Evolutionary conservation across 1,140 invertebrate genomes (phyloP), one percentile per base, ranked within the genome.

Genomic region (Drosophila bipectinata): DNA sequence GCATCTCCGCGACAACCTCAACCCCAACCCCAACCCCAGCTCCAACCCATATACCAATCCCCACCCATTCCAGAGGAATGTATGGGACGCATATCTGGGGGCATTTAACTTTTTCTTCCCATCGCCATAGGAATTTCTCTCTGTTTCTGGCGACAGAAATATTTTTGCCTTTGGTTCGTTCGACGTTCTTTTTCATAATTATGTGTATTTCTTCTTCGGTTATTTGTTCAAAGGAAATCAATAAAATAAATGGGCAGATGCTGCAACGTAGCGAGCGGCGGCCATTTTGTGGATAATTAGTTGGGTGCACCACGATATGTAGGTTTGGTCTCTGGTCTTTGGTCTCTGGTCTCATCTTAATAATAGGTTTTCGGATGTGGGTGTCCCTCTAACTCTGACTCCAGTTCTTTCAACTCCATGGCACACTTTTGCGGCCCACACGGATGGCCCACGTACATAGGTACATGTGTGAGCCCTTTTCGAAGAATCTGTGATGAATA

Each of bases 371-470:
- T 21, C 10, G 28, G 10, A 68, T 59, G 74, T 82, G 79, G 79
- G 79, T 82, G 79, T 82, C 12, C 1, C 39, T 44, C 69, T 66
- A 68, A 67, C 45, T 72, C 45, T 64, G 47, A 52, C 15, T 47
- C 18, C 9, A 12, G 44, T 47, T 47, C 44, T 75, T 69, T 9
- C 37, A 34, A 41, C 53, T 41, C 32, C 24, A 74, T 87, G 83
- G 83, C 83, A 88, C 83, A 88, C 83, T 88, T 88, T 87, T 66
- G 63, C 84, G 49, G 64, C 79, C 76, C 83, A 87, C 82, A 71
- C 84, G 21, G 39, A 10, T 14, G 10, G 51, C 80, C 80, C 81
- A 84, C 80, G 78, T 66, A 44, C 39, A 14, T 14, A 84, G 77
- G 75, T 63, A 44, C n/a, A 15, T 41, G 5, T 14, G 39, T 14